Base-by-base conservation (phyloP, 2,888 invertebrate species). In the Bellardia bayeri region DNA sequence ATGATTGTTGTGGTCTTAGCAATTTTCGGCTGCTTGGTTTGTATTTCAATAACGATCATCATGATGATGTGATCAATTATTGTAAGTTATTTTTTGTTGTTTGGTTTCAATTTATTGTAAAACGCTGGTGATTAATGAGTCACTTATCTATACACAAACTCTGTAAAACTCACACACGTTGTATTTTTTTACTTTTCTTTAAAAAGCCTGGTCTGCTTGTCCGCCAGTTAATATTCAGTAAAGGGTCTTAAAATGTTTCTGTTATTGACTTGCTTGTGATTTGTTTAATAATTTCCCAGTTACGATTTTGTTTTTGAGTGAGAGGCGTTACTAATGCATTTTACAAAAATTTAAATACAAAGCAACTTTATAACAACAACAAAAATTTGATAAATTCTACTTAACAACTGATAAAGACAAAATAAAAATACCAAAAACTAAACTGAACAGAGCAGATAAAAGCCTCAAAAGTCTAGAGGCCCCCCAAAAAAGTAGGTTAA, bases 111-210 rank as follows among this genome's bases (percentile, higher is more conserved):
- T 42, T 30, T 14, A 51, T 66, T 82, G 74, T 82, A 82, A 82
- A 68, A 75, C 49, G 49, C 56, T n/a, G 40, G 42, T 87, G 87
- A 87, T 87, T 87, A 87, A 87, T 87, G 87, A 87, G 82, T 85
- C 87, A 87, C 78, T 58, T 63, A 72, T 40, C 37, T 6, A 69
- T 16, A 42, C 69, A 40, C 30, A 42, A 51, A n/a, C 23, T 51
- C 23, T 23, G 30, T 64, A 56, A 45, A 61, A 85, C 14, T 76
- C 84, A 80, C 80, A 75, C 80, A 85, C 80, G 74, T 85, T 69
- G 85, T 23, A 80, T 30, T 68, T 82, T 54, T 40, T 14, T 51
- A 6, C 4, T 23, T 45, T 76, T 66, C 23, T 33, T n/a, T 30
- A 51, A 13, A 63, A 40, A 30, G 13, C 6, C 64, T 74, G 66